These are phyloP conservation scores for Tinea trinotella DNA, from an alignment of 2,888 invertebrate genomes.

Conservation along the genomic window DNA sequence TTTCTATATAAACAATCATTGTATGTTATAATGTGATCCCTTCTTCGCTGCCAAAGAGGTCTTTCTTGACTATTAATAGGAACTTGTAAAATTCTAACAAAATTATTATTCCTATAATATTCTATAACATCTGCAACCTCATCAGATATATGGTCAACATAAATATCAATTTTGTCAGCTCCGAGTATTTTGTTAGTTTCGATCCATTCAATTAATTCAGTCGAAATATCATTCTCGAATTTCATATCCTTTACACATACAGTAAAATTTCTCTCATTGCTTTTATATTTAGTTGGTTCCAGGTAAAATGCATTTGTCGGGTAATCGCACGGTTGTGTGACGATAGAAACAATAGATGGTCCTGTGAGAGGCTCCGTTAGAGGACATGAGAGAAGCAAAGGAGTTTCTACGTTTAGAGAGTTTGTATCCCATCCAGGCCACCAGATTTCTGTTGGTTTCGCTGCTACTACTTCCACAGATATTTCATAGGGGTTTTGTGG, in stretches of 20 bases:
- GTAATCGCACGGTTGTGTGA: slow-evolving; percentile 62
- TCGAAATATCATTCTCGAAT: slow-evolving; percentile 75
- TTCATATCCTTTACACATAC: slow-evolving; percentile 82
- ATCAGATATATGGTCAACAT: slow-evolving; percentile 72
- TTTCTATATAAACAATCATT: slow-evolving; percentile 85
- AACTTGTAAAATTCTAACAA: slow-evolving; percentile 63
- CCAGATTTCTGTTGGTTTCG: slow-evolving; percentile 75
- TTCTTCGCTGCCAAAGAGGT: slow-evolving; percentile 75
- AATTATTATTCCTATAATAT: slow-evolving; percentile 65
- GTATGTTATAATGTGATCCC: slow-evolving; percentile 82
- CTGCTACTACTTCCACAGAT: slow-evolving; percentile 68
- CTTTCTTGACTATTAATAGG: slow-evolving; percentile 62
- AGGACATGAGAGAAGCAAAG: slow-evolving; percentile 76
- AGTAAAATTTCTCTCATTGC: slow-evolving; percentile 63
- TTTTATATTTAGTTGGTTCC: slow-evolving; percentile 29
- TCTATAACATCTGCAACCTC: slow-evolving; percentile 68
- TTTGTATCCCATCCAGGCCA: slow-evolving; percentile 73
- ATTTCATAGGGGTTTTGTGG: slow-evolving; percentile 43
- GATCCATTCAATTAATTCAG: slow-evolving; percentile 78
- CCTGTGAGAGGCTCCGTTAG: slow-evolving; percentile 55
- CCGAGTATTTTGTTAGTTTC: slow-evolving; percentile 78
- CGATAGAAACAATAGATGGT: slow-evolving; percentile 61
- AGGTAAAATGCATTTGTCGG: slow-evolving; percentile 53
- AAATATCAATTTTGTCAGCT: slow-evolving; percentile 76
- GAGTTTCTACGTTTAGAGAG: slow-evolving; percentile 59